Base-by-base conservation (phyloP, 2,888 invertebrate genomes). In the Pycnomerus fuliginosus region DNA sequence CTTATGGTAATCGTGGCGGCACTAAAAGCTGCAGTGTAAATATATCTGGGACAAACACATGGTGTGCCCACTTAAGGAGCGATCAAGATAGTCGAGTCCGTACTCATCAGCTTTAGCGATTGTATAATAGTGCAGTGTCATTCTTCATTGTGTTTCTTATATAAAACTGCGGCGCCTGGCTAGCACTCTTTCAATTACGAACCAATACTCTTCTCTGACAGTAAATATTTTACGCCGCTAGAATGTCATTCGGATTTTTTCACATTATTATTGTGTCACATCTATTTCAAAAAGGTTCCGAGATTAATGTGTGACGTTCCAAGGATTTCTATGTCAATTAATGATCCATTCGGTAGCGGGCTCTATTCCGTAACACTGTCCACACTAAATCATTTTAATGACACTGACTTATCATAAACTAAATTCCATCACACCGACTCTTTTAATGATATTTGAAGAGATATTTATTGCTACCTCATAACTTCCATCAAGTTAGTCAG, bases 81-180 rank as follows among this genome's bases (percentile, higher is more conserved):
- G 57, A 63, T 65, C 64, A 61, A 62, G 62, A 65, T 65, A 58
- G 58, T 51, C 44, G 49, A 52, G 55, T 56, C 58, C 55, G 55
- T 58, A 56, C 56, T 55, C 61, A 60, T 65, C 65, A 57, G 55
- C 57, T 56, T 52, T 56, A 55, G 54, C 57, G 57, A 60, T 62
- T 62, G 60, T 60, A 59, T 60, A 56, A 61, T 64, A 62, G 43
- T 65, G 65, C 65, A 62, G 50, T 62, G 64, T 66, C 65, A 66
- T 66, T 62, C 60, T 48, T 58, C 58, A 64, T 65, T 65, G 61
- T 61, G 45, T 36, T 48, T 47, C 48, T 50, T 43, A 33, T 49
- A 43, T 43, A 38, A 39, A 49, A 48, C 53, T 48, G 48, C 56
- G 60, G 60, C 60, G 60, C 58, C 58, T 53, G 44, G 49, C 42